phyloP scores from a whole-genome alignment of 2,113 vertebrate species.

The Chionomys nivalis region DNA sequence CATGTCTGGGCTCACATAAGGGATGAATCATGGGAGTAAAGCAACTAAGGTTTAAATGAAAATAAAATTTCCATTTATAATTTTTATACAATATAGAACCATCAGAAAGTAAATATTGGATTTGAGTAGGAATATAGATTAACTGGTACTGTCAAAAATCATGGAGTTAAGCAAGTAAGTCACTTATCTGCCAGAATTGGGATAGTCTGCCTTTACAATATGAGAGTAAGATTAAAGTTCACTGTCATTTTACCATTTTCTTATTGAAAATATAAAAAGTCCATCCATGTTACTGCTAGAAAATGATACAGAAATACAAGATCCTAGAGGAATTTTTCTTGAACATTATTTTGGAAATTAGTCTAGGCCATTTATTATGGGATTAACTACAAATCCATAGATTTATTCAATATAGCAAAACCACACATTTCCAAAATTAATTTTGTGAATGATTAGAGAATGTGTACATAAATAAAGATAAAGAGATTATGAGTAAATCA shows the following conservation, averaged over 20 bases:
- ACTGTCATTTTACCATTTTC: neutral
- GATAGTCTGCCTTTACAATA: too few relatives aligned
- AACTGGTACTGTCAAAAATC: neutral
- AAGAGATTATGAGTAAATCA: neutral
- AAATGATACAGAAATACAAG: neutral
- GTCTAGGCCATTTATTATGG: neutral
- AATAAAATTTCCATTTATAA: neutral
- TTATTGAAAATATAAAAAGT: neutral
- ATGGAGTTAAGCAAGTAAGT: neutral
- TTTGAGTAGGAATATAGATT: neutral
- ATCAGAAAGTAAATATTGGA: neutral
- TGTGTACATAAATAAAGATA: neutral
- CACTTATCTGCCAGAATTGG: neutral
- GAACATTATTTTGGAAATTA: neutral
- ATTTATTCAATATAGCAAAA: neutral
- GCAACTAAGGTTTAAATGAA: neutral
- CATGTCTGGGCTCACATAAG: neutral
- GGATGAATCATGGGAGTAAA: neutral
- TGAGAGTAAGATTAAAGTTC: neutral
- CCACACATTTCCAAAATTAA: neutral
- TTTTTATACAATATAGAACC: neutral
- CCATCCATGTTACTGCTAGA: neutral
- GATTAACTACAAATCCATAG: neutral
- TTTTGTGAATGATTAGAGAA: neutral
- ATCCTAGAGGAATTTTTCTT: neutral